Percentiles rank a stretch among this genome's conserved stretches.
Conservation (phyloP, 2,113 vertebrate genomes). For the Heterocephalus glaber region DNA sequence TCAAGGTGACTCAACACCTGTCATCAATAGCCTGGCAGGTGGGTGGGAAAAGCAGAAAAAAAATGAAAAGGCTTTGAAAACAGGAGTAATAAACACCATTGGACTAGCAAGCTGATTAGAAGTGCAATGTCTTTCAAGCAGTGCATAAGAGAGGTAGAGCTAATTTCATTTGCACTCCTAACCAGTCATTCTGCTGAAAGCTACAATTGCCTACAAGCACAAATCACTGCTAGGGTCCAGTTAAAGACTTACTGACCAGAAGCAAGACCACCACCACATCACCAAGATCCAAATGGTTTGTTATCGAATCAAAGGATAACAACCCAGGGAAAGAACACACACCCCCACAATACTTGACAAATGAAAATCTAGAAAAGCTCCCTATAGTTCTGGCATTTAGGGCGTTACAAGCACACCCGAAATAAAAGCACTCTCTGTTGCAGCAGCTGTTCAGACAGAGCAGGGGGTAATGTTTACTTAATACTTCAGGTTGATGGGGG, state of each 20-base stretch:
- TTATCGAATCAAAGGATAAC: conserved; percentile 71
- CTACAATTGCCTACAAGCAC: conserved; percentile 60
- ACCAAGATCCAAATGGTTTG: conserved; percentile 49
- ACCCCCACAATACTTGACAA: conserved; percentile 71
- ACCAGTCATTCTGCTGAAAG: conserved; percentile 52
- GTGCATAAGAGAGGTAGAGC: not conserved
- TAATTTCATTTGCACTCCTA: conserved; percentile 59
- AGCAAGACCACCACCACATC: conserved; percentile 40
- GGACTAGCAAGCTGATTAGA: conserved; percentile 62
- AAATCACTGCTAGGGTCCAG: conserved; percentile 61
- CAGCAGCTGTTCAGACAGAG: conserved; percentile 76
- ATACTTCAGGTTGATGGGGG: conserved; percentile 76
- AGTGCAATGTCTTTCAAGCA: conserved; percentile 34
- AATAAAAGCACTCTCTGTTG: conserved; percentile 76
- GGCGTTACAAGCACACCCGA: conserved; percentile 77
- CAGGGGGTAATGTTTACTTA: conserved; percentile 81
- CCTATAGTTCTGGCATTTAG: conserved; percentile 77
- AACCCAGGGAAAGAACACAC: conserved; percentile 64
- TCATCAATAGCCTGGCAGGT: conserved; percentile 75
- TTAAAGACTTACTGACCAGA: conserved; percentile 66
- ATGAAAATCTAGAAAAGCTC: conserved; percentile 72
- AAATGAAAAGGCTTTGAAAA: conserved; percentile 78
- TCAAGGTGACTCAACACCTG: conserved; percentile 78
- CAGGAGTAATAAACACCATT: conserved; percentile 69
- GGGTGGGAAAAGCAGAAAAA: conserved; percentile 66